Evolutionary conservation across 2,113 vertebrate species (phyloP).

Genomic region (Okapia johnstoni): DNA sequence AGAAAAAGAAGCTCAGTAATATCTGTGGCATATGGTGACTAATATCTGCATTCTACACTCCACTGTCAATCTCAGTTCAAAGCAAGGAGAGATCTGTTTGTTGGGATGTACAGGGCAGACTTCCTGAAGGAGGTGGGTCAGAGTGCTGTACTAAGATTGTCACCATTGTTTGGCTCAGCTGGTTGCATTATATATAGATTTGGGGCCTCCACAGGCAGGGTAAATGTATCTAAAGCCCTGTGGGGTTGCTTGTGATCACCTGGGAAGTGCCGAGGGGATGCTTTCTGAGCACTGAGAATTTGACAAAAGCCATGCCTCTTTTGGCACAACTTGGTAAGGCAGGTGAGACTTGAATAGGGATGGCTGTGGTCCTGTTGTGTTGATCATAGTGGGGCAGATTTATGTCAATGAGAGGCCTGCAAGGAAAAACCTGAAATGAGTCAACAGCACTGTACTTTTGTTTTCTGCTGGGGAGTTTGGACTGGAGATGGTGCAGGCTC

Average conservation of each 20-base stretch:
- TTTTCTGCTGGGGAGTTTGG: background rate
- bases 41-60: background rate
- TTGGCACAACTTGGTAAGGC: conserved; percentile 5
- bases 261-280: background rate
- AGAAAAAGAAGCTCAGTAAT: background rate
- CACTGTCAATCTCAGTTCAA: background rate
- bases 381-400: conserved; percentile 34
- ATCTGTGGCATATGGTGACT: background rate
- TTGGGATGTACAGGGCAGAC: background rate
- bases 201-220: background rate
- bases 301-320: background rate
- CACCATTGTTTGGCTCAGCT: background rate
- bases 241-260: background rate
- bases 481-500: background rate
- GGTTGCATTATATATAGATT: background rate
- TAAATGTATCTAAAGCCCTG: background rate
- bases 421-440: conserved; percentile 4
- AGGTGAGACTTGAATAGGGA: background rate
- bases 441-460: background rate
- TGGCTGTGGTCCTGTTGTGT: background rate
- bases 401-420: conserved; percentile 24
- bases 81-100: background rate
- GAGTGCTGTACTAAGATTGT: background rate
- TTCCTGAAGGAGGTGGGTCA: background rate
- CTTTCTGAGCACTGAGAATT: conserved; percentile 24